A percentile compares a stretch with the other conserved stretches of the same genome.
Conservation (phyloP, 2,888 invertebrate genomes). For the Aspidapion aeneum region DNA sequence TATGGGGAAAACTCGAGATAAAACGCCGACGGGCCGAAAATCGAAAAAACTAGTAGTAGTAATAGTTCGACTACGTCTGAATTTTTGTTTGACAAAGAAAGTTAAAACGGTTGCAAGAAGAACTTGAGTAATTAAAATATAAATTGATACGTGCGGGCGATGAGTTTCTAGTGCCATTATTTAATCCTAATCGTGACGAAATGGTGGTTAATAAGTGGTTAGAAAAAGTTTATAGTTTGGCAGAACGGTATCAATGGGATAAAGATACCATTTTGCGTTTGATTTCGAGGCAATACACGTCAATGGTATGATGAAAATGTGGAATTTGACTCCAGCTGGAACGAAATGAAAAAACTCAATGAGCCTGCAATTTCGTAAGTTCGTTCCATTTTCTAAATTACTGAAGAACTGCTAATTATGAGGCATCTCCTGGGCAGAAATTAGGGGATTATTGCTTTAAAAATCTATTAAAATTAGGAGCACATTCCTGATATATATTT, state of each 20-base stretch:
- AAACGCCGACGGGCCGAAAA: too few species aligned
- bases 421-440: conserved; percentile 16
- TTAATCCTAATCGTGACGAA: too few species aligned
- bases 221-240: neutral
- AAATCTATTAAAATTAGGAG: conserved; percentile 19
- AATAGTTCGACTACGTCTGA: too few species aligned
- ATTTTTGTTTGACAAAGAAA: too few species aligned
- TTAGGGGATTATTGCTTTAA: conserved; percentile 25
- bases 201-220: too few species aligned
- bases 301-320: conserved; percentile 17
- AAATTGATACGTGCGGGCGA: too few species aligned
- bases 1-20: too few species aligned
- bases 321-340: conserved; percentile 11
- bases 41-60: too few species aligned
- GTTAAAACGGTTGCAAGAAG: too few species aligned
- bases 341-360: conserved; percentile 10
- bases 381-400: conserved; percentile 20
- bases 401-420: conserved; percentile 21
- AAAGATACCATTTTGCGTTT: conserved; percentile 6
- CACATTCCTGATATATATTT: conserved; percentile 8
- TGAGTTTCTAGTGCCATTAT: too few species aligned
- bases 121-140: too few species aligned
- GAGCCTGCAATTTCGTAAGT: conserved; percentile 13
- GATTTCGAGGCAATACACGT: conserved; percentile 14
- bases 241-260: conserved; percentile 7